These are phyloP conservation scores for Xenops minutus DNA, from an alignment of 2,797 vertebrate species.

Conservation along the genomic window DNA sequence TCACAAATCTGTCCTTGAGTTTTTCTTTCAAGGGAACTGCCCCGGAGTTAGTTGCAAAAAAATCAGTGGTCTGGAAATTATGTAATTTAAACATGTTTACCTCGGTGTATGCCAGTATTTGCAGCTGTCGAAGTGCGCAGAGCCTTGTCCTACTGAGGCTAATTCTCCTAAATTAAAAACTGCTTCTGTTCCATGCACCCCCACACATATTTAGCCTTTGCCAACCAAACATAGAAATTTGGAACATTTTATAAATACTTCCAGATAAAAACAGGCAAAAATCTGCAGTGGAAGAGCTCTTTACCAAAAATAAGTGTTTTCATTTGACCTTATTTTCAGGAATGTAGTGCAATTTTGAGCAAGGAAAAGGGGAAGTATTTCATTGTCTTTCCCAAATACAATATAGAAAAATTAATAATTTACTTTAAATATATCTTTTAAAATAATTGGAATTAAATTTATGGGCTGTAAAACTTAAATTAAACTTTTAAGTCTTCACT, in stretches of 20 bases:
- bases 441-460: not conserved
- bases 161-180: slow-evolving; percentile 45
- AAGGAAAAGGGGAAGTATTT: not conserved
- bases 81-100: slow-evolving; percentile 67
- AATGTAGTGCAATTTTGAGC: not conserved
- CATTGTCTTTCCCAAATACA: not conserved
- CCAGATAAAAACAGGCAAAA: not conserved
- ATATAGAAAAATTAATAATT: not conserved
- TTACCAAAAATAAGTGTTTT: not conserved
- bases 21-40: slow-evolving; percentile 64
- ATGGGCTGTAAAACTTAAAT: not conserved
- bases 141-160: not conserved
- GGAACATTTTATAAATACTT: not conserved
- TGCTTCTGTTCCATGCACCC: not conserved
- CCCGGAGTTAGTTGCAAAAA: slow-evolving; percentile 62
- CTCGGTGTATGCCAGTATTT: slow-evolving; percentile 37
- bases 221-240: slow-evolving; percentile 23
- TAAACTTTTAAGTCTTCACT: not conserved
- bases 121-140: slow-evolving; percentile 36
- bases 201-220: not conserved
- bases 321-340: not conserved
- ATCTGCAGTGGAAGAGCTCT: not conserved
- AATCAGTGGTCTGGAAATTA: slow-evolving; percentile 61
- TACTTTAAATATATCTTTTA: not conserved
- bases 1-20: slow-evolving; percentile 56